Conservation (phyloP, 2,797 vertebrate genomes). For the Chiroxiphia lanceolata region DNA sequence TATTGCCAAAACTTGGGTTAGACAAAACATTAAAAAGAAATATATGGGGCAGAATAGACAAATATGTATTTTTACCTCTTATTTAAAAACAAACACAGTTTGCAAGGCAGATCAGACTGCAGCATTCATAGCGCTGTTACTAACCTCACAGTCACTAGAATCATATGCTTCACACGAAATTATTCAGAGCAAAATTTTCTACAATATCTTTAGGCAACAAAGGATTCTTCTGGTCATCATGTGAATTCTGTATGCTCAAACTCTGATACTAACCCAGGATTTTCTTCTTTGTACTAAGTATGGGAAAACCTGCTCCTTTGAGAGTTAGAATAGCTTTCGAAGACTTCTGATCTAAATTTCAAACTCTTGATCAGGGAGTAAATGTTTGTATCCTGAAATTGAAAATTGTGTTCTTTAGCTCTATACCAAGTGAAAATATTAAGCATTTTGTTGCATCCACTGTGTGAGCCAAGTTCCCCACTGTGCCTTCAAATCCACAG, state of each 20-base stretch:
- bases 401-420: constrained; percentile 78
- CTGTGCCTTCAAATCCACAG: constrained; percentile 80
- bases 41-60: constrained; percentile 15
- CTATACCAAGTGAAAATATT: constrained; percentile 77
- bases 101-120: constrained; percentile 47
- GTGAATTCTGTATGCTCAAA: constrained; percentile 62
- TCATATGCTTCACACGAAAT: background rate
- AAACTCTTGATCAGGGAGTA: constrained; percentile 76
- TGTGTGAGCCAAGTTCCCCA: constrained; percentile 77
- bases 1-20: background rate
- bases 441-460: constrained; percentile 80
- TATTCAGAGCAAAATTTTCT: constrained; percentile 14
- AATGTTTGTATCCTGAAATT: constrained; percentile 76
- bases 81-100: constrained; percentile 58
- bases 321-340: constrained; percentile 75
- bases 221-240: constrained; percentile 66
- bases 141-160: background rate
- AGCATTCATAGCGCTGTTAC: background rate
- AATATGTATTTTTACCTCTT: constrained; percentile 19
- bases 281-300: constrained; percentile 73
- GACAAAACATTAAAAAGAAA: constrained; percentile 46
- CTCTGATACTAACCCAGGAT: constrained; percentile 65
- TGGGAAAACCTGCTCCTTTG: constrained; percentile 74
- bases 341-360: constrained; percentile 82
- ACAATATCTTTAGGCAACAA: constrained; percentile 52